These are phyloP conservation scores for Elysia chlorotica DNA, from an alignment of 1,140 invertebrate species.

Conservation along the genomic window DNA sequence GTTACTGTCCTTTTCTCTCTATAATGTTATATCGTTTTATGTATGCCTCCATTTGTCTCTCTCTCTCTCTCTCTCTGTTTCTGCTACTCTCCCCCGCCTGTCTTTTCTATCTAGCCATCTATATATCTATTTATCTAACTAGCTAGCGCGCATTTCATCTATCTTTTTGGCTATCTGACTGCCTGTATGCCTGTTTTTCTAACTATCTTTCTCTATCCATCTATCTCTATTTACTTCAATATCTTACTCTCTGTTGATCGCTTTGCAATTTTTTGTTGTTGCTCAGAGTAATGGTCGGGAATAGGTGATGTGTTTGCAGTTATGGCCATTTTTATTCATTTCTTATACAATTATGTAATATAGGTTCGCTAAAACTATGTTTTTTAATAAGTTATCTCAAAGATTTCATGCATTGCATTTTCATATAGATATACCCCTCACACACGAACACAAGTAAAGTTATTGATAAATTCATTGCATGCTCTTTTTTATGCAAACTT, in stretches of 20 bases:
- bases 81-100: no score
- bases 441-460: no score
- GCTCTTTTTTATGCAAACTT: not conserved
- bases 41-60: no score
- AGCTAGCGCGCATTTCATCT: not conserved
- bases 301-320: no score
- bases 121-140: not conserved
- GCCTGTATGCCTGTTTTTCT: not conserved
- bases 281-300: no score
- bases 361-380: not conserved
- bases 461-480: no score
- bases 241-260: not conserved
- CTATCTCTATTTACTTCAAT: not conserved
- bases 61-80: no score
- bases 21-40: no score
- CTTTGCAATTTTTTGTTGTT: no score
- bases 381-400: not conserved
- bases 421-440: no score
- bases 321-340: not conserved
- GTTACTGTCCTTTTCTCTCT: no score
- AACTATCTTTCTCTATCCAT: not conserved
- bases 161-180: not conserved
- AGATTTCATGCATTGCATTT: not conserved
- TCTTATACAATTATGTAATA: not conserved
- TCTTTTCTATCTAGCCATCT: no score